A percentile compares a stretch with the other conserved stretches of the same genome.
Evolutionary conservation across 2,797 vertebrate genomes (phyloP).

Genomic region (Champsocephalus esox): DNA sequence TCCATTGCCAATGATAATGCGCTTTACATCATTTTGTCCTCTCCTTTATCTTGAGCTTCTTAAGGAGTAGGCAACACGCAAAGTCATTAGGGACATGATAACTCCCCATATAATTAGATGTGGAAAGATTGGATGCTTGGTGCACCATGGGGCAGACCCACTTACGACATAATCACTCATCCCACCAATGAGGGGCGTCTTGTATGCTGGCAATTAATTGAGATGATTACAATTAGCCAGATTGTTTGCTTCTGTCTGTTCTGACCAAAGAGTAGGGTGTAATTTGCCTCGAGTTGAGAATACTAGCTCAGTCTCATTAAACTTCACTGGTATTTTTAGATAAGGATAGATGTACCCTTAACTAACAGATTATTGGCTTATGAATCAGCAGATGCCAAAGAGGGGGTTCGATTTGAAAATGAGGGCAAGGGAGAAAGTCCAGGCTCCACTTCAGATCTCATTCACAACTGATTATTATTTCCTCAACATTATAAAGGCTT

Average conservation of each 20-base stretch:
- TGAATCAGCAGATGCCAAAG: constrained; percentile 53
- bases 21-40: constrained; percentile 81
- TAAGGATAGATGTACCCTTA: constrained; percentile 37
- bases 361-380: constrained; percentile 55
- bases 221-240: constrained; percentile 73
- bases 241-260: constrained; percentile 63
- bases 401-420: constrained; percentile 49
- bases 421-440: constrained; percentile 16
- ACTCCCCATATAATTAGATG: constrained; percentile 79
- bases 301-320: constrained; percentile 54
- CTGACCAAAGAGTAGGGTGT: constrained; percentile 60
- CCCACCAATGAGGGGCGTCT: constrained; percentile 65
- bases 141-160: constrained; percentile 73
- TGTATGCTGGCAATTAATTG: constrained; percentile 71
- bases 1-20: constrained; percentile 77
- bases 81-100: constrained; percentile 81
- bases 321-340: constrained; percentile 51
- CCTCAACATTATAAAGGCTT: neutral
- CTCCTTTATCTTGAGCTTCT: constrained; percentile 79
- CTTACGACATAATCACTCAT: constrained; percentile 75
- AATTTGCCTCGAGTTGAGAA: constrained; percentile 56
- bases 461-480: constrained; percentile 10
- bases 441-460: constrained; percentile 8
- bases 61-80: constrained; percentile 77
- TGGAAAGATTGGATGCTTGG: constrained; percentile 72